Conservation (phyloP, 2,888 invertebrate species). For the Hymenopus coronatus region DNA sequence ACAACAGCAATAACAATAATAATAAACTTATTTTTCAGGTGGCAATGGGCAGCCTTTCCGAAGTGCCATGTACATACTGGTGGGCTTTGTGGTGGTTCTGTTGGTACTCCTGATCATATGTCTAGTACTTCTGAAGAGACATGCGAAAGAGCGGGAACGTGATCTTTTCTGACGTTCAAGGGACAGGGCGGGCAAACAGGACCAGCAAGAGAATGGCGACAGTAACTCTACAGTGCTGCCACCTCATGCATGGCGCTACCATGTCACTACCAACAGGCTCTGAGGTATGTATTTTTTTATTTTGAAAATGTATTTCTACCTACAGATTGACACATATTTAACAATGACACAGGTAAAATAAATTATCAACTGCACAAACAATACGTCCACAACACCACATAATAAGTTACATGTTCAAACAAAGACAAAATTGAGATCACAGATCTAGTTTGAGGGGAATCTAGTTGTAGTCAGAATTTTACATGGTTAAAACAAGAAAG, state of each 20-base stretch:
- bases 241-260: constrained; percentile 32
- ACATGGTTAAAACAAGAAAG: too few species aligned
- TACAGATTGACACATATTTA: too few species aligned
- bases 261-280: constrained; percentile 29
- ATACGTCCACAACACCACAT: too few species aligned
- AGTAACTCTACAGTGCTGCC: constrained; percentile 7
- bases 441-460: too few species aligned
- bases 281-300: neutral
- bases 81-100: constrained; percentile 54
- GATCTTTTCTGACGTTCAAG: constrained; percentile 40
- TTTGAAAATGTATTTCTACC: too few species aligned
- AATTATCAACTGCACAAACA: too few species aligned
- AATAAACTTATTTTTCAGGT: neutral
- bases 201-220: neutral
- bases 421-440: too few species aligned
- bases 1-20: neutral
- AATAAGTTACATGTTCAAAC: too few species aligned
- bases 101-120: constrained; percentile 53
- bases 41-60: constrained; percentile 51
- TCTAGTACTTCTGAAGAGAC: constrained; percentile 52
- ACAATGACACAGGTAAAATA: too few species aligned
- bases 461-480: too few species aligned
- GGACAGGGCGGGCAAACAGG: constrained; percentile 31
- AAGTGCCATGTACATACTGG: constrained; percentile 61
- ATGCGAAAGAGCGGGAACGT: constrained; percentile 44